phyloP scores from a whole-genome alignment of 1,140 invertebrate species.

The Drosophila insularis region DNA sequence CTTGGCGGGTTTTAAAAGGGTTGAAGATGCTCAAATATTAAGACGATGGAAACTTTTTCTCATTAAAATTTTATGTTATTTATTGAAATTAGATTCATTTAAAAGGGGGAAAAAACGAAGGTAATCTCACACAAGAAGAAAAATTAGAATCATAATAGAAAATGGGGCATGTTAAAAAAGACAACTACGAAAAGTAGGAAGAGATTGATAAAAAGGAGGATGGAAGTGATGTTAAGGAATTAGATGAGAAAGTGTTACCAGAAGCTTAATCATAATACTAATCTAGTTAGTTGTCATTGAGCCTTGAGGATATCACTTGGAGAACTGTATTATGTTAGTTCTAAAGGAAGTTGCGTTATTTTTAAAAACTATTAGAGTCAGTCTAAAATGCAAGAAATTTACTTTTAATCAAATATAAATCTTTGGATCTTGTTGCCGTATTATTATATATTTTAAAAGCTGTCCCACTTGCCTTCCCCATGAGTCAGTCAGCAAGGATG shows the following conservation, averaged over 20 bases:
- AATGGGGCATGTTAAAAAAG: background rate
- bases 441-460: background rate
- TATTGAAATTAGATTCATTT: background rate
- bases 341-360: too few species aligned
- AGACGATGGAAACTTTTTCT: background rate
- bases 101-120: too few species aligned
- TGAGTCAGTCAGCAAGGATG: conserved; percentile 7
- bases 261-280: too few species aligned
- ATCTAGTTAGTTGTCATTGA: too few species aligned
- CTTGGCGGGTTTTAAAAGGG: background rate
- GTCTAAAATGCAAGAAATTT: too few species aligned
- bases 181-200: background rate
- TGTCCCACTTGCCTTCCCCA: conserved; percentile 12
- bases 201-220: background rate
- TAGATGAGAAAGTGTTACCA: too few species aligned
- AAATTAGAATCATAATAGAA: background rate
- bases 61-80: background rate
- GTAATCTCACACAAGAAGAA: background rate
- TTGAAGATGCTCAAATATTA: conserved; percentile 10
- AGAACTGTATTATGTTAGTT: too few species aligned
- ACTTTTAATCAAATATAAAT: too few species aligned
- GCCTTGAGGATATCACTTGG: too few species aligned
- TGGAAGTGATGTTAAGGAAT: too few species aligned
- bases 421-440: too few species aligned
- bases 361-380: too few species aligned